Base-by-base conservation (phyloP, 2,113 vertebrate species). In the Erinaceus europaeus region DNA sequence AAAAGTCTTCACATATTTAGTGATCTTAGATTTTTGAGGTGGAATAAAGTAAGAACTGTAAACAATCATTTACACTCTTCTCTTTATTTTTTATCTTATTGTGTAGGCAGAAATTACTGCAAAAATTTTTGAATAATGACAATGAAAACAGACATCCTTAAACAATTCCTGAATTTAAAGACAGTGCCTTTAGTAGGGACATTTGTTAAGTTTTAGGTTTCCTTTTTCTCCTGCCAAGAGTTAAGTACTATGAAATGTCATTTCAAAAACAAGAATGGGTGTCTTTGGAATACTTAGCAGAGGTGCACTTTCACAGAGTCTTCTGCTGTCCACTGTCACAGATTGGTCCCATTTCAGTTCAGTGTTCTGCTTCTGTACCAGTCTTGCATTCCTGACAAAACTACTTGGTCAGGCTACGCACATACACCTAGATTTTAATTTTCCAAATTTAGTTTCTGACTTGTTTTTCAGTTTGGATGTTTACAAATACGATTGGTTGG, bases 1-100 rank as follows among this genome's bases (percentile, higher is more conserved):
- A 62, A 78, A 53, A n/a, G 3, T 27, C 21, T 32, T 64, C 27
- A 72, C 13, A 72, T 18, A 14, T 55, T 64, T 72, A 23, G 8
- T 40, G 69, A 40, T 44, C 65, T 78, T 65, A 55, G 27, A 32
- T 14, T 84, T 81, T 84, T 46, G 25, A 64, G 65, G 25, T 64
- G 78, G n/a, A 27, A 52, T n/a, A n/a, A n/a, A n/a, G n/a, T n/a
- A 59, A 77, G 65, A 65, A 50, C 57, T 72, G 62, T 65, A 62
- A 77, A 72, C 65, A 73, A 53, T 62, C 42, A 42, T 62, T 75
- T 88, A 12, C 81, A 72, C n/a, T n/a, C n/a, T n/a, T n/a, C n/a
- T n/a, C n/a, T n/a, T 62, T 2, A 27, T 72, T 78, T 84, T 44
- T 90, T 90, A 15, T 18, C 17, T 74, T 61, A 64, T 20, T 38